Conservation (phyloP, 2,797 vertebrate species). For the Pteropus rufus region DNA sequence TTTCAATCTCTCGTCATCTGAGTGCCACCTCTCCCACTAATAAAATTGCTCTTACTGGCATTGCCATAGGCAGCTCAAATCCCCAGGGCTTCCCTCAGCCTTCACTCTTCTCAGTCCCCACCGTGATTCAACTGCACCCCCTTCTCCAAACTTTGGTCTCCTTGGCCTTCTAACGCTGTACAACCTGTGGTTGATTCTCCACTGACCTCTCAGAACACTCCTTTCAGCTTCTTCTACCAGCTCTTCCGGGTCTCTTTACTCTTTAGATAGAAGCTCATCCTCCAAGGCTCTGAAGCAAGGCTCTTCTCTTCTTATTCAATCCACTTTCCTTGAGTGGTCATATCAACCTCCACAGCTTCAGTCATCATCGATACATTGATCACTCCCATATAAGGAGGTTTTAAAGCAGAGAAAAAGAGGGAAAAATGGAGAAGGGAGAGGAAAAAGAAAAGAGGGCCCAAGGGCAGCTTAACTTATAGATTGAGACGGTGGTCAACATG, state of each 20-base stretch:
- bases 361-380: background rate
- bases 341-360: background rate
- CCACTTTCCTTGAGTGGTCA: background rate
- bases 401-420: background rate
- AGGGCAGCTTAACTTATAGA: background rate
- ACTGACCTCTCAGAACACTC: background rate
- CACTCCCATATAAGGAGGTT: background rate
- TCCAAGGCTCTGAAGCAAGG: background rate
- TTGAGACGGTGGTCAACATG: background rate
- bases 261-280: background rate
- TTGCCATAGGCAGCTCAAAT: rapidly evolving
- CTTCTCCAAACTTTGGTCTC: background rate
- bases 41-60: background rate
- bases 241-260: background rate
- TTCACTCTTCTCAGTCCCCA: background rate
- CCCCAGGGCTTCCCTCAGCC: background rate
- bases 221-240: background rate
- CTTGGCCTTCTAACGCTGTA: background rate
- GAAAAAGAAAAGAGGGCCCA: background rate
- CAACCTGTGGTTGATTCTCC: background rate
- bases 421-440: background rate
- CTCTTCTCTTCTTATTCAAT: background rate
- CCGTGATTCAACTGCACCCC: background rate
- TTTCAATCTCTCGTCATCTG: background rate
- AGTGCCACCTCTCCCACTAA: background rate